A percentile compares a stretch with the other conserved stretches of the same genome.
phyloP scores from a whole-genome alignment of 1,140 invertebrate species.

The Psilanteris sp. region DNA sequence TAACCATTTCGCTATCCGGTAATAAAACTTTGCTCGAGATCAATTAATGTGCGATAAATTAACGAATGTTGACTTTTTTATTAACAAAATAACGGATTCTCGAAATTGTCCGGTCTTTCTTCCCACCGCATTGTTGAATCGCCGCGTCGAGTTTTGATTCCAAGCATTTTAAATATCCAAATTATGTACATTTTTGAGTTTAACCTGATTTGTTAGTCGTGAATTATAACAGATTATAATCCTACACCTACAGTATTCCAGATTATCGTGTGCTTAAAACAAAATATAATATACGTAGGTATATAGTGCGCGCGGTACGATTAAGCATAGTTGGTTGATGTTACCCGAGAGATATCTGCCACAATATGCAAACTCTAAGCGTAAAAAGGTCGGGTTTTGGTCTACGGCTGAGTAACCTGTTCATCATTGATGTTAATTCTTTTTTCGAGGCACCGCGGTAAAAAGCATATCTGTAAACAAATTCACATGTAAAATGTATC shows the following conservation, averaged over 20 bases:
- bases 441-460: slow-evolving; percentile 12
- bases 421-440: slow-evolving; percentile 40
- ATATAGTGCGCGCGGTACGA: slow-evolving; percentile 56
- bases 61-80: not conserved
- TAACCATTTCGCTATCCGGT: not conserved
- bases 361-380: slow-evolving; percentile 52
- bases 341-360: slow-evolving; percentile 55
- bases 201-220: slow-evolving; percentile 19
- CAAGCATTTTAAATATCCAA: slow-evolving; percentile 7
- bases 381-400: slow-evolving; percentile 40
- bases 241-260: slow-evolving; percentile 14
- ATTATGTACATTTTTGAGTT: slow-evolving; percentile 8
- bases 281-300: slow-evolving; percentile 58
- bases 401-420: slow-evolving; percentile 62
- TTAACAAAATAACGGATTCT: slow-evolving; percentile 2
- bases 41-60: not conserved
- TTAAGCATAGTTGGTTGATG: slow-evolving; percentile 58
- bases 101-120: too few species aligned
- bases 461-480: slow-evolving; percentile 9
- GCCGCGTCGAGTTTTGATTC: too few species aligned
- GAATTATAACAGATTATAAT: slow-evolving; percentile 12
- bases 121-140: too few species aligned
- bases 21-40: not conserved
- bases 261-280: slow-evolving; percentile 28
- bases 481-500: slow-evolving; percentile 6